A percentile compares a stretch with the other conserved stretches of the same genome.
Evolutionary conservation across 1,140 invertebrate genomes (phyloP).

Genomic region (Proctacanthus coquilletti): DNA sequence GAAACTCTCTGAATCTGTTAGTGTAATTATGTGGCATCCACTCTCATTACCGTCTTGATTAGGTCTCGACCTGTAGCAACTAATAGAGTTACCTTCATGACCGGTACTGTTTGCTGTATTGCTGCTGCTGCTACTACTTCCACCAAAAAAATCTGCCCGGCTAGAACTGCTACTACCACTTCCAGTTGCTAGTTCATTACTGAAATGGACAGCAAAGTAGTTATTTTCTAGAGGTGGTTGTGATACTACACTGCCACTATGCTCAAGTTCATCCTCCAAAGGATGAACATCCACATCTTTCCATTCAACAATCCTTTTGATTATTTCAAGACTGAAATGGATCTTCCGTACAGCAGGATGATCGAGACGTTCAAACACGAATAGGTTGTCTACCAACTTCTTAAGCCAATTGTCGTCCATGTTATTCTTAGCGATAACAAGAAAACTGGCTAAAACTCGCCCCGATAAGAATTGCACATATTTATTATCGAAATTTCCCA

Average conservation of each 20-base stretch:
- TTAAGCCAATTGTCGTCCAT: conserved; percentile 64
- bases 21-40: conserved; percentile 47
- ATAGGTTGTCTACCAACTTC: conserved; percentile 48
- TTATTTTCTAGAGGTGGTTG: conserved; percentile 22
- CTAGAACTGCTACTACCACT: background rate
- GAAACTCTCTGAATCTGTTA: conserved; percentile 61
- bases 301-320: conserved; percentile 73
- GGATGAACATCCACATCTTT: conserved; percentile 71
- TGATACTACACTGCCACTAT: conserved; percentile 8
- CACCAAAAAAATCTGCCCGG: conserved; percentile 2
- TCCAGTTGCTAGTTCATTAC: conserved; percentile 11
- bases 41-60: conserved; percentile 20
- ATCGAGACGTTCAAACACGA: conserved; percentile 38
- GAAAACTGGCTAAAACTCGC: conserved; percentile 62
- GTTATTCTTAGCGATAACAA: conserved; percentile 66
- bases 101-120: background rate
- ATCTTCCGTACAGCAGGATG: conserved; percentile 47
- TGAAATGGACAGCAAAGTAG: conserved; percentile 26
- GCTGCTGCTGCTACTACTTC: background rate
- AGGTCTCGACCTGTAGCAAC: too few species aligned
- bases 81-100: background rate
- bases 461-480: conserved; percentile 66
- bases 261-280: conserved; percentile 42
- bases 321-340: conserved; percentile 66
- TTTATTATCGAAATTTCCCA: conserved; percentile 58